Evolutionary conservation across 23 tunicate genomes (phyloP), one percentile per base, ranked within the genome.

Genomic region (Halocynthia aurantium): DNA sequence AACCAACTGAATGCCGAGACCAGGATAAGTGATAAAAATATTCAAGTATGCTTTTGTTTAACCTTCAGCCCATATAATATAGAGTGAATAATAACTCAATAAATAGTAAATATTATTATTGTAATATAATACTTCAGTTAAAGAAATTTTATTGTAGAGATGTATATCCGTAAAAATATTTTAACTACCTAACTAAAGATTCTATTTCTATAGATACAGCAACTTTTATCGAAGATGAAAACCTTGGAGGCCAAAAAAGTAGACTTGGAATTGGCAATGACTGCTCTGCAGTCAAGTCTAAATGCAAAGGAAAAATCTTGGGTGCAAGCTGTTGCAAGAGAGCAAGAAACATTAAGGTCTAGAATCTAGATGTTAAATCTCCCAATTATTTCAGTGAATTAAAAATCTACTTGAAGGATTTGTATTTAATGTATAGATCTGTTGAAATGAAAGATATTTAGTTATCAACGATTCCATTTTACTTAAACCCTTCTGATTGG

Each of bases 161-260:
- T 15, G 22, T 5, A n/a, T 15, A 15, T 2, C 13, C 1, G 21
- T 15, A 2, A 31, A 31, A 31, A 31, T 0, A 31, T 0, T 31
- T 31, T 31, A 31, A 0, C 44, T 31, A 31, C 44, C 44, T 31
- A 31, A 31, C 4, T 31, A 31, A 31, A 31, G 44, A 31, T 31
- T 31, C 44, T 4, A 31, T 31, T 31, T 31, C 4, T 31, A 31
- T 52, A 86, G 92, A 81, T 86, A 8, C 69, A 69, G 50, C 92
- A 86, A 50, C 77, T 86, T 53, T 57, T 76, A 6, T 76, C 58
- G 4, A 81, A 86, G 68, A 53, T 79, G 6, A 67, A 79, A 76
- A 56, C 76, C 18, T 61, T 82, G 8, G 12, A 67, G 6, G 52
- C 51, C 7, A 63, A 66, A 8, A 75, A 68, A 55, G 51, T 63